These are phyloP conservation scores for Pollenia amentaria DNA, from an alignment of 2,888 invertebrate genomes.

Conservation along the genomic window DNA sequence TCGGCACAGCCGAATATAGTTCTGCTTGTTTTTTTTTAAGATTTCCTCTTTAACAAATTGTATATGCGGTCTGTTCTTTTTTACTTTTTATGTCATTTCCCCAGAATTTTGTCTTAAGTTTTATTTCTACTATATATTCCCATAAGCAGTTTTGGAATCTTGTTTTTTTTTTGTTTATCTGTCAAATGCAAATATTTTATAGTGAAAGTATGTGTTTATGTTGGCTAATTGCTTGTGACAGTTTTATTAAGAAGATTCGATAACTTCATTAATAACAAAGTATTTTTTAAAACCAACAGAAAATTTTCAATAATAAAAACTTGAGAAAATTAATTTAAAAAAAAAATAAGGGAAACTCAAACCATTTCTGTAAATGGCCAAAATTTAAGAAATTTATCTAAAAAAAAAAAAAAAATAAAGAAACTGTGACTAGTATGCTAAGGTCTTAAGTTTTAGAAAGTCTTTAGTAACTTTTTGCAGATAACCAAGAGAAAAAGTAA, in stretches of 20 bases:
- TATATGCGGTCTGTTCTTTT: not conserved
- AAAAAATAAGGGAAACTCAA: too few relatives aligned
- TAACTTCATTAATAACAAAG: not conserved
- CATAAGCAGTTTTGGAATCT: slow-evolving; percentile 9
- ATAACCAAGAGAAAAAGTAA: too few relatives aligned
- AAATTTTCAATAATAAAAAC: not conserved
- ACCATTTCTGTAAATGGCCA: too few relatives aligned
- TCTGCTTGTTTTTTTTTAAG: not conserved
- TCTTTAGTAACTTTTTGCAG: too few relatives aligned
- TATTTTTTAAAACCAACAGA: not conserved
- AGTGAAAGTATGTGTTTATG: slow-evolving; percentile 18
- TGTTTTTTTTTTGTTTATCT: slow-evolving; percentile 2
- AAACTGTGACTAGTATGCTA: too few relatives aligned
- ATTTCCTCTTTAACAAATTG: not conserved
- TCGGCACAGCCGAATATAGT: too few relatives aligned
- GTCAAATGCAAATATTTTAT: slow-evolving; percentile 29
- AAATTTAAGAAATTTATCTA: too few relatives aligned
- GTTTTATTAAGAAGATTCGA: slow-evolving; percentile 18
- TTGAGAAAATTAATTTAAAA: too few relatives aligned
- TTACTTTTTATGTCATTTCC: slow-evolving; percentile 9
- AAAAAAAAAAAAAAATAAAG: too few relatives aligned
- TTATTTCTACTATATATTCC: not conserved
- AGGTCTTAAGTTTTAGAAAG: too few relatives aligned
- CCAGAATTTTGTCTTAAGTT: slow-evolving; percentile 38
- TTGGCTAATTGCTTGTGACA: slow-evolving; percentile 34